Conservation (phyloP, 1,140 invertebrate species). For the Tetranychus urticae region DNA sequence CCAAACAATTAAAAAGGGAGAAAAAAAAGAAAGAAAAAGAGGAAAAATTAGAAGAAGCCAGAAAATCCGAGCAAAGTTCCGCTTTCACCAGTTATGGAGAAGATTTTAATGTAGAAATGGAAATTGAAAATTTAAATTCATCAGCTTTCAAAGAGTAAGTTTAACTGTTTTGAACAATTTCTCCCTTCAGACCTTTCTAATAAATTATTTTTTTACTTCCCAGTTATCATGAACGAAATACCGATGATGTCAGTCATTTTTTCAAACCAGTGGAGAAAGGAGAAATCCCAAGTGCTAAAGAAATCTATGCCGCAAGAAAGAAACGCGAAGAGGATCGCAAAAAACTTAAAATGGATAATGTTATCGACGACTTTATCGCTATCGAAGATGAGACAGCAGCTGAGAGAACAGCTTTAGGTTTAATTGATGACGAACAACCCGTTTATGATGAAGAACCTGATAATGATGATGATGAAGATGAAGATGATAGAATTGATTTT, state of each 20-base stretch:
- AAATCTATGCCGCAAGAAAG: slow-evolving; percentile 83
- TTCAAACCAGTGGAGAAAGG: slow-evolving; percentile 30
- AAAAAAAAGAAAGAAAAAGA: slow-evolving; percentile 22
- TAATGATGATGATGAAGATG: slow-evolving; percentile 34
- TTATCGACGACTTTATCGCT: slow-evolving; percentile 29
- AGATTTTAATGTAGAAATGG: too few relatives aligned
- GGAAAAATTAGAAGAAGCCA: neutral
- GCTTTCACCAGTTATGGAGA: neutral
- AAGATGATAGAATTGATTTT: slow-evolving; percentile 39
- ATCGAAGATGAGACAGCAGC: slow-evolving; percentile 22
- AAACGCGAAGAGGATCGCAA: slow-evolving; percentile 45
- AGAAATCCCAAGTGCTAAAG: slow-evolving; percentile 77
- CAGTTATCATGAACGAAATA: neutral
- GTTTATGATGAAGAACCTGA: slow-evolving; percentile 36
- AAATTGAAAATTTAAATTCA: too few relatives aligned
- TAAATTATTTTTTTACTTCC: too few relatives aligned
- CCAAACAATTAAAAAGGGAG: slow-evolving; percentile 49
- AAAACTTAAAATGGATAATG: slow-evolving; percentile 22
- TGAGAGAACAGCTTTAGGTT: slow-evolving; percentile 15
- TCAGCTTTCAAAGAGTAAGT: neutral
- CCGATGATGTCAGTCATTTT: neutral
- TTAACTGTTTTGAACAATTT: too few relatives aligned
- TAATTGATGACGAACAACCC: slow-evolving; percentile 36
- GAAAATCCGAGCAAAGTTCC: neutral
- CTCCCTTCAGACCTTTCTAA: too few relatives aligned